These are phyloP conservation scores for Galeopterus variegatus DNA, from an alignment of 2,113 vertebrate genomes.

Conservation along the genomic window DNA sequence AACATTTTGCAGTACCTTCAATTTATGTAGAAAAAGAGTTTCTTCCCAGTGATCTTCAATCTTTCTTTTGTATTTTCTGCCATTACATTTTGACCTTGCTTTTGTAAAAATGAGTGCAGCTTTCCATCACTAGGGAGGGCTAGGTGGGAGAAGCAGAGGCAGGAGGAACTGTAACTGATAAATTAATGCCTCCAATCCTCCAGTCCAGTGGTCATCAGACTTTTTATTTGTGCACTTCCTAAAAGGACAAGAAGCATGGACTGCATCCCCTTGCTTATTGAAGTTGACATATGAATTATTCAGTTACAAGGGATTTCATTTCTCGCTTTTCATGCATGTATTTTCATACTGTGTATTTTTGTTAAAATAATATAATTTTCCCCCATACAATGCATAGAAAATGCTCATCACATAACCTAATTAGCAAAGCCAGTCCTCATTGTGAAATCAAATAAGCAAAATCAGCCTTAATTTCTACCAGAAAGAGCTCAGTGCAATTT, in stretches of 20 bases:
- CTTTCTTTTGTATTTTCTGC: background rate
- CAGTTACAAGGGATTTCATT: background rate
- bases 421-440: background rate
- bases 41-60: background rate
- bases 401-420: background rate
- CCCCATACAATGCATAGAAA: background rate
- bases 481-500: slow-evolving; percentile 4
- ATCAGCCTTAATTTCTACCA: background rate
- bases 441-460: slow-evolving; percentile 11
- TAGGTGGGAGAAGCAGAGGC: background rate
- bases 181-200: background rate
- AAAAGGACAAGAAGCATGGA: background rate
- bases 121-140: background rate
- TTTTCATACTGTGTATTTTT: background rate
- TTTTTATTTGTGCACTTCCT: background rate
- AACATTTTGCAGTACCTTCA: background rate
- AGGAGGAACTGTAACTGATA: background rate
- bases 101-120: background rate
- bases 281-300: background rate
- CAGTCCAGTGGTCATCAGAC: background rate
- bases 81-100: background rate
- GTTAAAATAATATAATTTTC: slow-evolving; percentile 20
- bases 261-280: background rate
- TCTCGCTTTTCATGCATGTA: background rate
- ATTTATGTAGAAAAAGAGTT: background rate